phyloP scores from a whole-genome alignment of 2,113 vertebrate species.

The Lethenteron camtschaticum region DNA sequence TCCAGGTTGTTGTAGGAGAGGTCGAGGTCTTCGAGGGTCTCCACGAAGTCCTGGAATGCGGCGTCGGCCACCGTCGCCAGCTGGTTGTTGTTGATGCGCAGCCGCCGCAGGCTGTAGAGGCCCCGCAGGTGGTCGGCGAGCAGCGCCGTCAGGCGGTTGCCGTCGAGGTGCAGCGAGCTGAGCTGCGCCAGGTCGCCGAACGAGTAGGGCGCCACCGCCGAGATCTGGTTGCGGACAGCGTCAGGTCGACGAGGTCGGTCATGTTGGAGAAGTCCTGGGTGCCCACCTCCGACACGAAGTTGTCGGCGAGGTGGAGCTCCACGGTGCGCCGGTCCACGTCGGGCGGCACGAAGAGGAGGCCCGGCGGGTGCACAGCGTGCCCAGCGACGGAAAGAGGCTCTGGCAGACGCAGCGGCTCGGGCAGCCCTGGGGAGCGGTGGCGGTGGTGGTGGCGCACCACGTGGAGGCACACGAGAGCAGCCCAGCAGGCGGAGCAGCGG shows the following conservation, averaged over 20 bases:
- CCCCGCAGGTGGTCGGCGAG: constrained; percentile 39
- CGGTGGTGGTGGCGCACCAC: constrained; percentile 18
- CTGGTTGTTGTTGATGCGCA: constrained; percentile 48
- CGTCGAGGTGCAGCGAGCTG: constrained; percentile 38
- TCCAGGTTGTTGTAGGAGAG: constrained; percentile 44
- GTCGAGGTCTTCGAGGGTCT: constrained; percentile 41
- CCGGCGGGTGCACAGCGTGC: constrained; percentile 46
- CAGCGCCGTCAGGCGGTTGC: constrained; percentile 34
- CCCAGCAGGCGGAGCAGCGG: constrained; percentile 41
- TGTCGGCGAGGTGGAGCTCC: constrained; percentile 44
- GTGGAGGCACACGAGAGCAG: constrained; percentile 16
- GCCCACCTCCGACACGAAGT: constrained; percentile 43
- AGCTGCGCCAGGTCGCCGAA: constrained; percentile 41
- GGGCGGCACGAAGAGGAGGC: constrained; percentile 40
- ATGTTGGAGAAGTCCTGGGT: constrained; percentile 49
- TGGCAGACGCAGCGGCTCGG: constrained; percentile 47
- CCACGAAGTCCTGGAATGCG: constrained; percentile 41
- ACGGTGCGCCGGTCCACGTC: constrained; percentile 42
- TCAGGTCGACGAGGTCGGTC: constrained; percentile 45
- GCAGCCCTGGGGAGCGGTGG: constrained; percentile 36
- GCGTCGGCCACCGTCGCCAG: constrained; percentile 33
- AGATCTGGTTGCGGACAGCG: constrained; percentile 46
- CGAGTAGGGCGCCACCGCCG: constrained; percentile 32
- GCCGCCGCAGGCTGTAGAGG: constrained; percentile 37
- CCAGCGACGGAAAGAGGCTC: constrained; percentile 43